Conservation (phyloP, 1,140 invertebrate genomes). For the Ostrea denselamellosa region DNA sequence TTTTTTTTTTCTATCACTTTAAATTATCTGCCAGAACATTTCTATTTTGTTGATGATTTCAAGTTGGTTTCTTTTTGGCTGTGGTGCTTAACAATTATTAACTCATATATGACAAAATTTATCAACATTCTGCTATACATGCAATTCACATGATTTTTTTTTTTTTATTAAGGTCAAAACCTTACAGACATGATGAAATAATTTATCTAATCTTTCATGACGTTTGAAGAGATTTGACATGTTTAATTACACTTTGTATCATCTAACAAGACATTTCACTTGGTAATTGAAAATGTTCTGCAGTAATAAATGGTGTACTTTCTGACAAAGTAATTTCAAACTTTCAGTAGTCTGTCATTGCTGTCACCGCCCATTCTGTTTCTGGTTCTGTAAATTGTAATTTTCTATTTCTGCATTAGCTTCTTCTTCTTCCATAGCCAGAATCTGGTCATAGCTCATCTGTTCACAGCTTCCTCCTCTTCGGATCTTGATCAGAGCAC, state of each 20-base stretch:
- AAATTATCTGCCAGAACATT: not conserved
- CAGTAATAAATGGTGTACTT: not conserved
- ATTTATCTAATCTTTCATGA: not conserved
- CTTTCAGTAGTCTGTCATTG: not conserved
- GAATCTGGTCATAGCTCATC: conserved; percentile 73
- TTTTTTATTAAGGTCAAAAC: not conserved
- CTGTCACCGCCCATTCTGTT: conserved; percentile 50
- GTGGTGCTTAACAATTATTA: too few species aligned
- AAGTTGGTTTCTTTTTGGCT: not conserved
- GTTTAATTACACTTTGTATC: not conserved
- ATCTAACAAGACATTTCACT: not conserved
- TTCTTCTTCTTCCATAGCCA: conserved; percentile 69
- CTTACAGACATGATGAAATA: conserved; percentile 5
- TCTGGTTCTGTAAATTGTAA: conserved; percentile 35
- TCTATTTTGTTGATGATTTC: not conserved
- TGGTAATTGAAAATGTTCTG: not conserved
- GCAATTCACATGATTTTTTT: not conserved
- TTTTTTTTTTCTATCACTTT: not conserved
- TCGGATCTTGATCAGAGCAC: conserved; percentile 64
- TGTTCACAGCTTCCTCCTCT: conserved; percentile 65
- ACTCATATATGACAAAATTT: too few species aligned
- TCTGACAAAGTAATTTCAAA: not conserved
- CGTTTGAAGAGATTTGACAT: not conserved
- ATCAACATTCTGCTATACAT: not conserved
- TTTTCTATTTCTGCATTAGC: conserved; percentile 44